Conservation (phyloP, 2,888 invertebrate species). For the Pseudeuparius sepicola region DNA sequence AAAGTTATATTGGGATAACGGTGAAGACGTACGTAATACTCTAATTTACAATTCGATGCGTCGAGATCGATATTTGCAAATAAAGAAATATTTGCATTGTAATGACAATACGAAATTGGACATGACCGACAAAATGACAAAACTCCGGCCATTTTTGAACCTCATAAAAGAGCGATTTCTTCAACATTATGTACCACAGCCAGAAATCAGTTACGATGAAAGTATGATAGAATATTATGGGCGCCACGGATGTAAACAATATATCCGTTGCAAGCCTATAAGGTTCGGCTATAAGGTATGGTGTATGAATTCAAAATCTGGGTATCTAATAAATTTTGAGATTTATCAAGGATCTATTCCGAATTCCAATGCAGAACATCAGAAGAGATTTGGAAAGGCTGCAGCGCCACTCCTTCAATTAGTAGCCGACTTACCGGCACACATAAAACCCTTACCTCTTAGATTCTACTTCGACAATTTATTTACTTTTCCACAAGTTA, state of each 20-base stretch:
- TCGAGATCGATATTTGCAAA: constrained; percentile 17
- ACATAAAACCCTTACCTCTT: constrained; percentile 5
- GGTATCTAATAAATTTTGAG: constrained; percentile 21
- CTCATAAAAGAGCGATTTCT: constrained; percentile 18
- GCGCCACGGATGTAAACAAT: constrained; percentile 28
- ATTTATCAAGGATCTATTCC: constrained; percentile 19
- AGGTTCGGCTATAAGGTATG: constrained; percentile 18
- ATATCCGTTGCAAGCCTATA: constrained; percentile 22
- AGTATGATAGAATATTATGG: constrained; percentile 30
- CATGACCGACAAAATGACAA: constrained; percentile 24
- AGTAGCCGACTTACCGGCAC: constrained; percentile 6
- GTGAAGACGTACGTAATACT: constrained; percentile 16
- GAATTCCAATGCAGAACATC: constrained; percentile 11
- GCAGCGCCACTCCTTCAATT: constrained; percentile 7
- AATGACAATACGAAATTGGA: constrained; percentile 18
- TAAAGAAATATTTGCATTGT: constrained; percentile 19
- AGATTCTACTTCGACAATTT: constrained; percentile 16
- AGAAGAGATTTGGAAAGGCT: constrained; percentile 16
- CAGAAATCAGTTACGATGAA: constrained; percentile 23
- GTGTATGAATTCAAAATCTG: constrained; percentile 22
- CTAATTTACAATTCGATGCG: constrained; percentile 20
- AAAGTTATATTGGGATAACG: constrained; percentile 15
- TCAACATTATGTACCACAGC: constrained; percentile 20
- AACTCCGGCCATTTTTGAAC: constrained; percentile 23
- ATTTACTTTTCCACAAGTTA: constrained; percentile 12